Percentiles rank a stretch among this genome's conserved stretches.
These are phyloP conservation scores for Pimephales promelas DNA, from an alignment of 2,113 vertebrate genomes.

Conservation along the genomic window DNA sequence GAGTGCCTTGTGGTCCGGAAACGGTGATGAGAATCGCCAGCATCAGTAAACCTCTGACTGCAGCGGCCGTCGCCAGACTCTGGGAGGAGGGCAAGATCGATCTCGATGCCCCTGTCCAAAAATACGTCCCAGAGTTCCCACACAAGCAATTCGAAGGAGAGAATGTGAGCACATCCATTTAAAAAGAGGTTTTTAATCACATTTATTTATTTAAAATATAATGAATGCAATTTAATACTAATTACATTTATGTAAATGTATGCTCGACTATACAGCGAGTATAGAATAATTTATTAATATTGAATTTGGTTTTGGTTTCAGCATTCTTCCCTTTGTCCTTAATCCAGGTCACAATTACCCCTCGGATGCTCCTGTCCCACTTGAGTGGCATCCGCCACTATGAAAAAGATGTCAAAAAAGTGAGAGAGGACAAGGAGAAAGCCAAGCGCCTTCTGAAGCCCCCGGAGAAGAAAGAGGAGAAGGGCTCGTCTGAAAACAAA, in stretches of 20 bases:
- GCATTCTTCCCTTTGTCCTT: conserved; percentile 30
- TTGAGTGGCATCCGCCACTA: conserved; percentile 97
- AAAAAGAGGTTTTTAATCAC: not conserved
- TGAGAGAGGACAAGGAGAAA: conserved; percentile 84
- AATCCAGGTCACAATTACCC: conserved; percentile 87
- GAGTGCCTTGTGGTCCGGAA: conserved; percentile 83
- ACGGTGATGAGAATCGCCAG: conserved; percentile 95
- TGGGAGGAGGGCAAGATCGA: conserved; percentile 91
- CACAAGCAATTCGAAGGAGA: conserved; percentile 89
- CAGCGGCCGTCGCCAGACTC: conserved; percentile 87
- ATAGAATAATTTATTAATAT: no score
- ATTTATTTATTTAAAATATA: not conserved
- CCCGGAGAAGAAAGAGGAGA: conserved; percentile 65
- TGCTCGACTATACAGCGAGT: no score
- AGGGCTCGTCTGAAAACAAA: conserved; percentile 65
- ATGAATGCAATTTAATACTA: no score
- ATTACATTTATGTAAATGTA: no score
- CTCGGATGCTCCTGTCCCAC: conserved; percentile 90
- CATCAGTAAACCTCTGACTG: conserved; percentile 94
- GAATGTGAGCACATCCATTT: conserved; percentile 78
- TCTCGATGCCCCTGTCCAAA: conserved; percentile 90
- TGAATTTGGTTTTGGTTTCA: not conserved
- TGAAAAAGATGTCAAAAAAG: conserved; percentile 90
- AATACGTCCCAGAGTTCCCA: conserved; percentile 95
- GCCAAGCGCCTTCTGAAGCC: conserved; percentile 77